Evolutionary conservation across 2,113 vertebrate genomes (phyloP).

Genomic region (Phyllostomus hastatus): DNA sequence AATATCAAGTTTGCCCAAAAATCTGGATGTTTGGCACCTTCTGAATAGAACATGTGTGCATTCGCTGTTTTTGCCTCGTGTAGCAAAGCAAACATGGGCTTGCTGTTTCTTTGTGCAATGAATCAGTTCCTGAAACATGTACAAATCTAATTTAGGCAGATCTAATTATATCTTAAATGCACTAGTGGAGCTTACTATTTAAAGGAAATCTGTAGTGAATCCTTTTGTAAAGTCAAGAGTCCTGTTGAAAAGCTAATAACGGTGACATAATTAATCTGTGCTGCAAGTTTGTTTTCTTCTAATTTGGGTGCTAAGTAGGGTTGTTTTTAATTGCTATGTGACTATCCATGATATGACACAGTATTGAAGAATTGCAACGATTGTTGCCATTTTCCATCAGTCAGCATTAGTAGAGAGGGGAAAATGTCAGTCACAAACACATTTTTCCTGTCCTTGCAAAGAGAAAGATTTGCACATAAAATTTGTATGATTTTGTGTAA

Average conservation of each 20-base stretch:
- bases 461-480: background rate
- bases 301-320: background rate
- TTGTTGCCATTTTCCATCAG: background rate
- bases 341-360: background rate
- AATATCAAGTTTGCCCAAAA: background rate
- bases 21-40: slow-evolving; percentile 22
- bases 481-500: background rate
- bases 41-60: background rate
- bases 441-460: background rate
- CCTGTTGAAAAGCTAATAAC: slow-evolving; percentile 13
- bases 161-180: slow-evolving; percentile 59
- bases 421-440: background rate
- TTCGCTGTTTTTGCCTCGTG: background rate
- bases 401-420: background rate
- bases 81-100: slow-evolving; percentile 29
- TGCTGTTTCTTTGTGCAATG: background rate
- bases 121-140: slow-evolving; percentile 38
- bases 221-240: slow-evolving; percentile 35
- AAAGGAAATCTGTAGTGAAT: slow-evolving; percentile 56
- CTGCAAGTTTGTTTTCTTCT: slow-evolving; percentile 24
- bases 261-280: slow-evolving; percentile 29
- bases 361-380: background rate
- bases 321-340: background rate
- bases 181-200: slow-evolving; percentile 58
- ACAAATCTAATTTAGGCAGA: slow-evolving; percentile 29